Base-by-base conservation (phyloP, 2,113 vertebrate species). In the Puntigrus tetrazona region DNA sequence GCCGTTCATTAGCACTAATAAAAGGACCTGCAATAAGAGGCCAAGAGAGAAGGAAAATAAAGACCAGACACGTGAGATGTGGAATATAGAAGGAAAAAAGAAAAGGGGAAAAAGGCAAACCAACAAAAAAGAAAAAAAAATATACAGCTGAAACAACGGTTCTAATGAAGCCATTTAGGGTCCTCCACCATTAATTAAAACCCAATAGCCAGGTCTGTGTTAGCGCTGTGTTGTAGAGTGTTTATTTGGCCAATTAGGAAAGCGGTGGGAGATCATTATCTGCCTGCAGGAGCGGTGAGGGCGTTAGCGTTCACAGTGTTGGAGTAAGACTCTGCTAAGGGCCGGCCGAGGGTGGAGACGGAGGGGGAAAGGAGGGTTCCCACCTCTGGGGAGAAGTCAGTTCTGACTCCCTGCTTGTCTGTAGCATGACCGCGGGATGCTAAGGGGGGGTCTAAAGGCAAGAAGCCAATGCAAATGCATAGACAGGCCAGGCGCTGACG, bases 241-340 rank as follows among this genome's bases (percentile, higher is more conserved):
- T 96, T 98, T 97, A 96, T 97, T 97, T 97, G 95, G 94, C 96
- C 96, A 97, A 98, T 99, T 98, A 98, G 96, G 74, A 95, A 97
- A 98, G 94, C 97, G 96, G 96, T 97, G 96, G 97, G 97, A 96
- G 97, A 96, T 97, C 97, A 97, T 98, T 98, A 95, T 94, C 91
- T 89, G 93, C 92, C 93, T 91, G 92, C 91, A 92, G 93, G 92
- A 94, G 93, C 90, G 89, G 86, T 91, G 91, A 81, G 89, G 92
- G 93, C 89, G 91, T 91, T 90, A 93, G 92, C 87, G 91, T 78
- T 83, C 73, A 77, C 84, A 43, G 63, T 77, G 77, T 75, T 76
- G 84, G 69, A 52, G 88, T 91, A 94, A 92, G 83, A 67, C 8
- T 63, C 18, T 47, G 52, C 55, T 79, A 89, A 81, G 77, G 86